Evolutionary conservation across 2,113 vertebrate species (phyloP).

Genomic region (Hippocampus guttulatus): DNA sequence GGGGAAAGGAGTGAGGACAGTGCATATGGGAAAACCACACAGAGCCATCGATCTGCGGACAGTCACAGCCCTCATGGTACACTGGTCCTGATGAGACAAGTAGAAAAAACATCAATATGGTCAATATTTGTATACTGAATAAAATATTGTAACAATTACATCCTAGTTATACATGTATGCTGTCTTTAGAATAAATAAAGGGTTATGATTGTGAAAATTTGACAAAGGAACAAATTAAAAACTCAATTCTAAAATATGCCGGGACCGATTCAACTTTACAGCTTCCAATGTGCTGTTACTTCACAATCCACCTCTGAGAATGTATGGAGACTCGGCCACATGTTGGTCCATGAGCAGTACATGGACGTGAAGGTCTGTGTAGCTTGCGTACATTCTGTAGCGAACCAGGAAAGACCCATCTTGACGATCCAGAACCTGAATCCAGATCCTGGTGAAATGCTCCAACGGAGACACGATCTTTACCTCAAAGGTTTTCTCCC

Average conservation of each 20-base stretch:
- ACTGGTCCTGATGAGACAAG: conserved; percentile 74
- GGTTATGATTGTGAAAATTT: not conserved
- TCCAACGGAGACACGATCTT: conserved; percentile 83
- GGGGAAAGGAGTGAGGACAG: conserved; percentile 80
- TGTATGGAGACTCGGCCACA: conserved; percentile 85
- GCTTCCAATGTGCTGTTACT: not conserved
- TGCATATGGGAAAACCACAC: conserved; percentile 84
- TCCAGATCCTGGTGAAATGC: conserved; percentile 86
- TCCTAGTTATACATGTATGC: too few relatives aligned
- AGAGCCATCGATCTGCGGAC: conserved; percentile 77
- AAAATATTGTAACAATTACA: not conserved
- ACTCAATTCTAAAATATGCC: not conserved
- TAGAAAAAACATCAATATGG: not conserved
- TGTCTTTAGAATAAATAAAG: too few relatives aligned
- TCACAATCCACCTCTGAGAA: conserved; percentile 80
- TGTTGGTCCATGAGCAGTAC: conserved; percentile 75
- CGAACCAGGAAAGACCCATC: conserved; percentile 95
- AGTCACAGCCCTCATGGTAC: conserved; percentile 92
- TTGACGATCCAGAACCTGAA: conserved; percentile 89
- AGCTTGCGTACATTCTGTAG: conserved; percentile 95
- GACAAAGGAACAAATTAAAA: not conserved
- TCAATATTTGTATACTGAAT: not conserved
- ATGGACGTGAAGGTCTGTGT: conserved; percentile 82
- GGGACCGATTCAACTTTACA: not conserved
- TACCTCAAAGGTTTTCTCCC: conserved; percentile 86